phyloP scores from a whole-genome alignment of 2,113 vertebrate genomes.

The Chascanopsetta lugubris region DNA sequence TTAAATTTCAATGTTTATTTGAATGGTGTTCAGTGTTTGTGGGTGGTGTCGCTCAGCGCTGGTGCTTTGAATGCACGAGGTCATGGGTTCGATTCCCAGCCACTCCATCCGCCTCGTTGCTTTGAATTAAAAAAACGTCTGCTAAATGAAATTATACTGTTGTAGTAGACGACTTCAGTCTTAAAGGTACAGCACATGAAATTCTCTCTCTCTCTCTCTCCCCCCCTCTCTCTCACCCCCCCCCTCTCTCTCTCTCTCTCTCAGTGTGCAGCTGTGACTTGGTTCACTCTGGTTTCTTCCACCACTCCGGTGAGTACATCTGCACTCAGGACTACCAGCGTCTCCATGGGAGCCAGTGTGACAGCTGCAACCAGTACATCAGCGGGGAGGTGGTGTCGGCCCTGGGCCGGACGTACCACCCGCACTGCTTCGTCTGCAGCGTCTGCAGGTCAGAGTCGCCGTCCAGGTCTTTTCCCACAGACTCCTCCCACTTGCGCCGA shows the following conservation, averaged over 20 bases:
- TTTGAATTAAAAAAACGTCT: too few species aligned
- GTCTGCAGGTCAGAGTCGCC: slow-evolving; percentile 94
- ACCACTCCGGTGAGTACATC: slow-evolving; percentile 97
- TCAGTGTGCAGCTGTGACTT: slow-evolving; percentile 94
- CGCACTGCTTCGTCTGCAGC: slow-evolving; percentile 96
- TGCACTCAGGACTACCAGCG: slow-evolving; percentile 98
- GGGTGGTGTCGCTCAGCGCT: too few species aligned
- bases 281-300: slow-evolving; percentile 95
- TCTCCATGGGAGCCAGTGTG: slow-evolving; percentile 93
- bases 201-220: not conserved
- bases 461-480: too few species aligned
- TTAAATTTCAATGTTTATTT: too few species aligned
- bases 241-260: not conserved
- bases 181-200: not conserved
- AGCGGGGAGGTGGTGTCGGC: slow-evolving; percentile 96
- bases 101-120: too few species aligned
- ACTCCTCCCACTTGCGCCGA: too few species aligned
- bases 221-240: not conserved
- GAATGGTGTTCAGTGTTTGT: too few species aligned
- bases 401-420: slow-evolving; percentile 95
- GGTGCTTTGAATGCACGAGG: too few species aligned
- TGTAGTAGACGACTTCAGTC: too few species aligned
- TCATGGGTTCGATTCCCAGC: too few species aligned
- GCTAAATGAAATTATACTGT: too few species aligned
- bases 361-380: slow-evolving; percentile 96